Base-by-base conservation (phyloP, 1,140 invertebrate species). In the Bacillus rossius region DNA sequence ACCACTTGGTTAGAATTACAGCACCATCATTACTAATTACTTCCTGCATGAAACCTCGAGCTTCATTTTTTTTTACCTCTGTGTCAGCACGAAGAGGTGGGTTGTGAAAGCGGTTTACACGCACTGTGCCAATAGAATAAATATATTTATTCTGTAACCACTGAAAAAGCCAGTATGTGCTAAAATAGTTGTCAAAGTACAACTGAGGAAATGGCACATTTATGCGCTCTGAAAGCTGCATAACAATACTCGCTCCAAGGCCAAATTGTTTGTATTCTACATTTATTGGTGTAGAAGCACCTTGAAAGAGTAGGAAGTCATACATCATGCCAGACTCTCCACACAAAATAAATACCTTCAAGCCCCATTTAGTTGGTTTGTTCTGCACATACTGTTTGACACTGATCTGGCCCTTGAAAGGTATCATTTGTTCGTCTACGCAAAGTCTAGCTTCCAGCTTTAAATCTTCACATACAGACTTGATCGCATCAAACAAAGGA, bases 1-100 rank as follows among this genome's bases (percentile, higher is more conserved):
- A 37, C 74, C 70, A 75, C 48, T 73, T 74, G 41, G 68, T 66
- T 23, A 75, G 54, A 59, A 68, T 67, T 62, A 68, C 23, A 20
- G 17, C 23, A 20, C 61, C 61, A 45, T 69, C 65, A 3, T 34
- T 37, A 5, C 45, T 57, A 26, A 55, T 58, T 8, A 60, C 43
- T 8, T 19, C 17, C 8, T 45, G 17, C 17, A 20, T 20, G 23
- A 25, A 45, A 5, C 43, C 43, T 45, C 43, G 5, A 20, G 5
- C 43, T 45, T 25, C 43, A 8, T 69, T 70, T 63, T 70, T 71
- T 50, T 69, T 71, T 42, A 70, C 61, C n/a, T 65, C 59, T 69
- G 70, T 71, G 38, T 75, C 73, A 57, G 53, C 63, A 45, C 66
- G 43, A 16, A 75, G 54, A 41, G 68, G 64, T 61, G 43, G 43